Percentiles rank a stretch among this genome's conserved stretches.
Conservation (phyloP, 2,113 vertebrate species). For the Siniperca chuatsi region DNA sequence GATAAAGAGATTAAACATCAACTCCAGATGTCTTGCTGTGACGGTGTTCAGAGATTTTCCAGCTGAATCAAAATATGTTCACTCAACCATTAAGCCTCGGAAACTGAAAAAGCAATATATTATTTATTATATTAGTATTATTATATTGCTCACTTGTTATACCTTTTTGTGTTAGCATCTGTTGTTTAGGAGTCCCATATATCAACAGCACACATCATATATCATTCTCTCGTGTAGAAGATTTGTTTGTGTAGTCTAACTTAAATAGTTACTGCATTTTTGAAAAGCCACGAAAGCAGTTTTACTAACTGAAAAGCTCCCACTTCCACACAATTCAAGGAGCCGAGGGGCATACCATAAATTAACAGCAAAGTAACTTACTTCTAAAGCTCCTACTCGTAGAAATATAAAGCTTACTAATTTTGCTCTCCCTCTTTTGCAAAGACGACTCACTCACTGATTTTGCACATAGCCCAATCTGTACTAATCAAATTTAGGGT, state of each 20-base stretch:
- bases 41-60: neutral
- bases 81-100: neutral
- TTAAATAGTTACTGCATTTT: neutral
- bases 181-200: neutral
- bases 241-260: neutral
- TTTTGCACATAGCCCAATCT: neutral
- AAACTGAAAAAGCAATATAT: neutral
- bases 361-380: neutral
- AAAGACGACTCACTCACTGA: neutral
- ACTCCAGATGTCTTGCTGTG: neutral
- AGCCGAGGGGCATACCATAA: neutral
- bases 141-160: neutral
- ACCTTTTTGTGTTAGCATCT: neutral
- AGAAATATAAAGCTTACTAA: neutral
- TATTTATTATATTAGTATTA: neutral
- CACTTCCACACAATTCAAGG: neutral
- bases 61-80: constrained; percentile 3
- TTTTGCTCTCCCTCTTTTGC: neutral
- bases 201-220: neutral
- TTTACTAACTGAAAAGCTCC: neutral
- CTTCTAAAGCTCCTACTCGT: neutral
- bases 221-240: neutral
- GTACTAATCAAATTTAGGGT: neutral
- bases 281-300: neutral
- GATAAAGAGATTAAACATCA: neutral